Evolutionary conservation across 2,888 invertebrate species (phyloP).

Genomic region (Cylloceria caligata): DNA sequence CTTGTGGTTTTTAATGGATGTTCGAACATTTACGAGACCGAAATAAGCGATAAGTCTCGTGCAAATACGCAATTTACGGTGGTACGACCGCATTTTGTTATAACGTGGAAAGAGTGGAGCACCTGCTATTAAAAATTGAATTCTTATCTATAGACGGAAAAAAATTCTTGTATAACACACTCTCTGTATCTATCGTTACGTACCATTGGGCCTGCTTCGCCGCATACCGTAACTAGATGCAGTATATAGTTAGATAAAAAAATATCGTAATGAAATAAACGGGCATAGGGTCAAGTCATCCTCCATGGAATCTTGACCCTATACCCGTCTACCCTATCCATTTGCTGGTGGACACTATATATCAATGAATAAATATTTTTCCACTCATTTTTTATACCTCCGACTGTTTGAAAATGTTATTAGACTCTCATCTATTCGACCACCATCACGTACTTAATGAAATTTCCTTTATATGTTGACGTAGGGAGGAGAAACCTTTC

Average conservation of each 20-base stretch:
- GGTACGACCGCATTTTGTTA: not conserved
- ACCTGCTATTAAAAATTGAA: not conserved
- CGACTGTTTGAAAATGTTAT: no score
- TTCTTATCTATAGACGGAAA: not conserved
- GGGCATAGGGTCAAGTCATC: not conserved
- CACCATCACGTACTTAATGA: no score
- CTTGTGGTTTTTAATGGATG: not conserved
- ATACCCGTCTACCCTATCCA: no score
- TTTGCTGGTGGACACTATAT: no score
- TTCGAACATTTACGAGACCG: slow-evolving; percentile 1
- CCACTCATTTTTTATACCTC: no score
- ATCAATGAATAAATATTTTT: no score
- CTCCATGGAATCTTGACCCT: no score
- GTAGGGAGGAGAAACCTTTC: no score
- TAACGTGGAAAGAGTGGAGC: not conserved
- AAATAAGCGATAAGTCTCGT: not conserved
- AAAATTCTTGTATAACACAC: not conserved
- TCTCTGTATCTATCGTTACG: not conserved
- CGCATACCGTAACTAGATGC: not conserved
- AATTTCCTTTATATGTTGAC: no score
- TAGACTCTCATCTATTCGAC: no score
- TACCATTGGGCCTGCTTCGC: not conserved
- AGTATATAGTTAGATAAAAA: no score
- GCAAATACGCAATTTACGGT: not conserved
- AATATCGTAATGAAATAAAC: not conserved